These are phyloP conservation scores for Myotis vivesi DNA, from an alignment of 2,797 vertebrate genomes.

Conservation along the genomic window DNA sequence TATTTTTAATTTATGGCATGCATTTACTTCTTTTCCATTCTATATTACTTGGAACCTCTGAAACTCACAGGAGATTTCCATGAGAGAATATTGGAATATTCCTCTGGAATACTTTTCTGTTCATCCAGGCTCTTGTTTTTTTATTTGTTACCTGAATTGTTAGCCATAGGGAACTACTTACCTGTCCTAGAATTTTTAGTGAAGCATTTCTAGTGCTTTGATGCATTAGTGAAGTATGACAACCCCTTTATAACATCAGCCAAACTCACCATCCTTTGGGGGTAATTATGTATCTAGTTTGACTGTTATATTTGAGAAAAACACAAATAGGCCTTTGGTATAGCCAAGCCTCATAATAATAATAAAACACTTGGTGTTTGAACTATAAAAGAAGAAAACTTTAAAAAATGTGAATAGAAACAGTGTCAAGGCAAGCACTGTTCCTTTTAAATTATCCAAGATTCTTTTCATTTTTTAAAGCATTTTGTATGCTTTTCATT, in stretches of 20 bases:
- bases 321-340: not conserved
- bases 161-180: not conserved
- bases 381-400: not conserved
- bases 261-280: not conserved
- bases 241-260: not conserved
- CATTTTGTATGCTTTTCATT: not conserved
- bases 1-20: not conserved
- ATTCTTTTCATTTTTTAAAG: not conserved
- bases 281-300: not conserved
- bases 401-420: not conserved
- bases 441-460: not conserved
- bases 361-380: not conserved
- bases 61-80: not conserved
- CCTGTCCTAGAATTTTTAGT: not conserved
- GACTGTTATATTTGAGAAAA: not conserved
- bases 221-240: not conserved
- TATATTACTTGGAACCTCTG: not conserved
- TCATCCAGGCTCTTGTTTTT: not conserved
- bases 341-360: not conserved
- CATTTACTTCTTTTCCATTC: not conserved
- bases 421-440: not conserved
- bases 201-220: not conserved
- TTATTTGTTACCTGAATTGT: not conserved
- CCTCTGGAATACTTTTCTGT: not conserved
- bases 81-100: not conserved